phyloP scores from a whole-genome alignment of 2,113 vertebrate genomes.

The Noturus placidus region DNA sequence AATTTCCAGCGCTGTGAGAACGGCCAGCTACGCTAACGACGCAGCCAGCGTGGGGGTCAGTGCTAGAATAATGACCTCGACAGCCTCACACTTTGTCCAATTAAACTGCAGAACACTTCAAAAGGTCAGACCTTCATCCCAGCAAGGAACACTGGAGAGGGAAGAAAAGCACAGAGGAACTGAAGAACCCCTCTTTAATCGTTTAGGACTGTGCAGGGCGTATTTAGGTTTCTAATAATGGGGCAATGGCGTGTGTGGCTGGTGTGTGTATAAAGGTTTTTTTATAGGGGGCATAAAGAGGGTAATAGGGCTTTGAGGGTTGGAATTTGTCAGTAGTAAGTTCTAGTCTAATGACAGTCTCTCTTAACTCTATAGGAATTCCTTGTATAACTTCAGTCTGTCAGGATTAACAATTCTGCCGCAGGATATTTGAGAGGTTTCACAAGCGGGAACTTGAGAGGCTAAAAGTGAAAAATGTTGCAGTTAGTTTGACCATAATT shows the following conservation, averaged over 20 bases:
- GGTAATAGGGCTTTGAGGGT: constrained; percentile 52
- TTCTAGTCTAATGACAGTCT: constrained; percentile 45
- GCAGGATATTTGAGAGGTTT: constrained; percentile 18
- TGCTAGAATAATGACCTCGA: constrained; percentile 49
- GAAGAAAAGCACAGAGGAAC: constrained; percentile 45
- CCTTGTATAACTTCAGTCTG: constrained; percentile 32
- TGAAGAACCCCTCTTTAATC: constrained; percentile 47
- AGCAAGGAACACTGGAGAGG: constrained; percentile 47
- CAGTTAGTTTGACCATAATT: constrained; percentile 10
- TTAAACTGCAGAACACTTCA: constrained; percentile 55
- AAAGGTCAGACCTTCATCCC: constrained; percentile 50
- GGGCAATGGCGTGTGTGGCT: constrained; percentile 42
- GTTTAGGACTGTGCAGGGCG: constrained; percentile 45
- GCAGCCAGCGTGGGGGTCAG: constrained; percentile 38
- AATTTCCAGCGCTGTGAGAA: constrained; percentile 41
- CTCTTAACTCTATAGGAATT: constrained; percentile 39
- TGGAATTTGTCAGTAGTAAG: constrained; percentile 50
- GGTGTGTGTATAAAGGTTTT: constrained; percentile 29
- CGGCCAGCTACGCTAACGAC: constrained; percentile 31
- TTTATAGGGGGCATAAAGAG: constrained; percentile 45
- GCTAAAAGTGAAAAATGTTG: constrained; percentile 10
- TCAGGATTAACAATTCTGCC: constrained; percentile 25
- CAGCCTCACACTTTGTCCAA: constrained; percentile 49
- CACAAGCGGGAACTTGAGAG: constrained; percentile 23
- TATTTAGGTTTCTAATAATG: constrained; percentile 52